A percentile compares a stretch with the other conserved stretches of the same genome.
Evolutionary conservation across 1,140 invertebrate genomes (phyloP).

Genomic region (Penaeus vannamei): DNA sequence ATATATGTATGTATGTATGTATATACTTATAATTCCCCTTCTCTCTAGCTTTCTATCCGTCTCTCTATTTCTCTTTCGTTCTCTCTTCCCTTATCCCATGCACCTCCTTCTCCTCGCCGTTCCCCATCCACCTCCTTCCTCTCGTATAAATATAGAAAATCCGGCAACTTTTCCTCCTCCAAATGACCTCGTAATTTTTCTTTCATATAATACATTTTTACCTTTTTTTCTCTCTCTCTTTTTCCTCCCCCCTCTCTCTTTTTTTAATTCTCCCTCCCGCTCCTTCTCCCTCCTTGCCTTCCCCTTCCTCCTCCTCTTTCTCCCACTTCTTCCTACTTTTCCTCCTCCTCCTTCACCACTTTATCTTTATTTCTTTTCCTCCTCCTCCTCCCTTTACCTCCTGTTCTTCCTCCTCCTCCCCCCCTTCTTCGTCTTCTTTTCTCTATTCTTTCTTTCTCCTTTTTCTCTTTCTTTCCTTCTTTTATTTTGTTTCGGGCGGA

Average conservation of each 20-base stretch:
- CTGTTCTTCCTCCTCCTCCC: no score
- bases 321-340: not conserved
- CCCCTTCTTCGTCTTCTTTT: no score
- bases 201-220: constrained; percentile 30
- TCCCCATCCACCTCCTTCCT: not conserved
- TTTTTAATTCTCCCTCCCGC: no score
- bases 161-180: constrained; percentile 24
- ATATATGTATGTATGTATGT: no score
- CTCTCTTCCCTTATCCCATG: not conserved
- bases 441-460: no score
- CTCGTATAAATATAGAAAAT: constrained; percentile 21
- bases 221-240: not conserved
- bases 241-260: not conserved
- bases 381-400: no score
- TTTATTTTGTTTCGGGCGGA: no score
- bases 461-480: no score
- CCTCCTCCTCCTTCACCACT: not conserved
- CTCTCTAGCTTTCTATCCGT: no score
- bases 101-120: constrained; percentile 17
- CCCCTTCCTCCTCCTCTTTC: no score
- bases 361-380: not conserved
- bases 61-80: not conserved
- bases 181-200: constrained; percentile 29
- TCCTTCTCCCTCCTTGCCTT: no score
- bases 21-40: no score